Conservation (phyloP, 2,797 vertebrate genomes). For the Numenius phaeopus region DNA sequence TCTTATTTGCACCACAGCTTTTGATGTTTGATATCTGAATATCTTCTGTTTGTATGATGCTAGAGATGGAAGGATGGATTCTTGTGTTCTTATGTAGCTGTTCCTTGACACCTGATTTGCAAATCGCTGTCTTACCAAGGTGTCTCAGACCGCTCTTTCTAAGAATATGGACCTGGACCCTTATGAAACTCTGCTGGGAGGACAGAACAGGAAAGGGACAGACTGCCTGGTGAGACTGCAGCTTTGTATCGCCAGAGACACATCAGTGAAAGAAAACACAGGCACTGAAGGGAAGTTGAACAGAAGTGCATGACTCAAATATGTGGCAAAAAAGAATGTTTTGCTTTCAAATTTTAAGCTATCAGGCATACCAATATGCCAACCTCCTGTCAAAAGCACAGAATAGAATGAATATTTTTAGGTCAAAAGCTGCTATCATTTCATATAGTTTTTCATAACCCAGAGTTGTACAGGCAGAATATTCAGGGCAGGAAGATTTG, state of each 20-base stretch:
- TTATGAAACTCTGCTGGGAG: not conserved
- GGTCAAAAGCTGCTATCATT: not conserved
- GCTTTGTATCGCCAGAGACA: not conserved
- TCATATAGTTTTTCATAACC: slow-evolving; percentile 18
- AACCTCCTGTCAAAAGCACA: not conserved
- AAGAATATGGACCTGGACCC: not conserved
- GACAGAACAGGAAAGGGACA: not conserved
- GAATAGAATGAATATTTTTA: slow-evolving; percentile 21
- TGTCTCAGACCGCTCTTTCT: not conserved
- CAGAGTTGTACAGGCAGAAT: slow-evolving; percentile 7
- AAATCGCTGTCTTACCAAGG: not conserved
- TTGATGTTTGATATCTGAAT: not conserved
- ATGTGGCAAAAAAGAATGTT: not conserved
- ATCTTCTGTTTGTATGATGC: not conserved
- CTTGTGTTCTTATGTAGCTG: not conserved
- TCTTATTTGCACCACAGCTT: not conserved
- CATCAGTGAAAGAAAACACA: not conserved
- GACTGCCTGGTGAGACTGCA: not conserved
- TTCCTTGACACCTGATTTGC: not conserved
- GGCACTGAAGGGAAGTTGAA: not conserved
- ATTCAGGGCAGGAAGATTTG: slow-evolving; percentile 8
- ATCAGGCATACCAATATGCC: not conserved
- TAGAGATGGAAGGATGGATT: not conserved
- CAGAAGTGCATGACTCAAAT: not conserved
- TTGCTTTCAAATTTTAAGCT: slow-evolving; percentile 18